Conservation (phyloP, 2,113 vertebrate species). For the Phoxinus phoxinus region DNA sequence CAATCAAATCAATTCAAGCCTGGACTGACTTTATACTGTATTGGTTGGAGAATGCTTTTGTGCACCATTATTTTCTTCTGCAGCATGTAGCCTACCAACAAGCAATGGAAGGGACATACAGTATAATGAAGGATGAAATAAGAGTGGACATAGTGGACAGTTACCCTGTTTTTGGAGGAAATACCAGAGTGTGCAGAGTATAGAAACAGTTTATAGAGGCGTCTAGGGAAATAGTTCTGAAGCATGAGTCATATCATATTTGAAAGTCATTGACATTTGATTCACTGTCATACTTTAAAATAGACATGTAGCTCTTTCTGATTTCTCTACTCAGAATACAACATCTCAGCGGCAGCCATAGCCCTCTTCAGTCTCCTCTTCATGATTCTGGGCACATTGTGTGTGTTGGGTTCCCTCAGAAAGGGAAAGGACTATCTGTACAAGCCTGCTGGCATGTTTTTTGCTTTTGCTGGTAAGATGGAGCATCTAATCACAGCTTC, state of each 20-base stretch:
- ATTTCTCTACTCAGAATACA: conserved; percentile 83
- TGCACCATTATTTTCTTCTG: not conserved
- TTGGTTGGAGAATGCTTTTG: not conserved
- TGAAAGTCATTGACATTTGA: not conserved
- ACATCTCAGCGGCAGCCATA: conserved; percentile 97
- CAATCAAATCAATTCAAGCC: not conserved
- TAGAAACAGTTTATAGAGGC: not conserved
- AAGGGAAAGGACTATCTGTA: conserved; percentile 90
- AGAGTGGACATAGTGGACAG: not conserved
- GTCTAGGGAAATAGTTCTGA: not conserved
- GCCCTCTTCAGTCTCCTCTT: conserved; percentile 92
- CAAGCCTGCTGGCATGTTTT: conserved; percentile 95
- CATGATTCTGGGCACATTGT: conserved; percentile 84
- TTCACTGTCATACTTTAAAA: not conserved
- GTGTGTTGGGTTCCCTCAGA: conserved; percentile 80
- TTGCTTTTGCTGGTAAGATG: conserved; percentile 86
- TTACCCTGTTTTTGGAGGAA: too few species aligned
- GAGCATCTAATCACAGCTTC: not conserved
- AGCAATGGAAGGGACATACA: not conserved
- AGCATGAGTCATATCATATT: not conserved
- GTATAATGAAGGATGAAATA: not conserved
- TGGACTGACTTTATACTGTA: not conserved
- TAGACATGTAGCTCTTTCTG: not conserved
- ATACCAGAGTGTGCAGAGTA: too few species aligned
- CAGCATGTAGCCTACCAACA: too few species aligned